phyloP scores from a whole-genome alignment of 2,113 vertebrate genomes.

The Ploceus nigricollis region DNA sequence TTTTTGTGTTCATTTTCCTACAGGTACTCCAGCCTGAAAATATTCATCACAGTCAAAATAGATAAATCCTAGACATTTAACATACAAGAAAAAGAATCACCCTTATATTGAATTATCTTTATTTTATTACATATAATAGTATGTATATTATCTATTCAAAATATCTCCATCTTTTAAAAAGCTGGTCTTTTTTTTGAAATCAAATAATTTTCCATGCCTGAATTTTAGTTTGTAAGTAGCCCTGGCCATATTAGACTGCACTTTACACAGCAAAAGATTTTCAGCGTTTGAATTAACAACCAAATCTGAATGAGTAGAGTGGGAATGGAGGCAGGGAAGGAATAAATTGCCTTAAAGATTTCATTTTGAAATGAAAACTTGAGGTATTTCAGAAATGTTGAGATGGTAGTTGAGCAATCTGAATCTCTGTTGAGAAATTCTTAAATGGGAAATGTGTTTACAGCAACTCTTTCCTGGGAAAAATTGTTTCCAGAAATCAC shows the following conservation, averaged over 20 bases:
- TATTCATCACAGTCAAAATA: not conserved
- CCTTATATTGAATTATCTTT: not conserved
- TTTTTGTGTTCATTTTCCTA: not conserved
- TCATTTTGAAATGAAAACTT: not conserved
- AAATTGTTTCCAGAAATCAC: not conserved
- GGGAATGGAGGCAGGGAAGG: rapidly evolving
- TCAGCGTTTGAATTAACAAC: not conserved
- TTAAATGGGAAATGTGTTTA: not conserved
- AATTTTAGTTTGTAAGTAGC: not conserved
- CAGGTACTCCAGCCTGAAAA: not conserved
- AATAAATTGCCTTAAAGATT: not conserved
- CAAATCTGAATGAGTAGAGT: not conserved
- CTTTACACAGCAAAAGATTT: not conserved
- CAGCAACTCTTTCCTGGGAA: not conserved
- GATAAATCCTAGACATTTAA: not conserved
- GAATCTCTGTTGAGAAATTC: not conserved
- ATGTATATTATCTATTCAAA: not conserved
- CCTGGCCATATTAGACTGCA: not conserved
- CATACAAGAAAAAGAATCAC: not conserved
- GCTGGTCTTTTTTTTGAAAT: not conserved
- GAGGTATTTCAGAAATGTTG: not conserved
- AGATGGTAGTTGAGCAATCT: not conserved
- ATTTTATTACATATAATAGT: not conserved
- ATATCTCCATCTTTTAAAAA: not conserved
- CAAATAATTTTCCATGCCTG: not conserved